Percentiles rank a stretch among this genome's conserved stretches.
These are phyloP conservation scores for Arctia plantaginis DNA, from an alignment of 2,888 invertebrate genomes.

Conservation along the genomic window DNA sequence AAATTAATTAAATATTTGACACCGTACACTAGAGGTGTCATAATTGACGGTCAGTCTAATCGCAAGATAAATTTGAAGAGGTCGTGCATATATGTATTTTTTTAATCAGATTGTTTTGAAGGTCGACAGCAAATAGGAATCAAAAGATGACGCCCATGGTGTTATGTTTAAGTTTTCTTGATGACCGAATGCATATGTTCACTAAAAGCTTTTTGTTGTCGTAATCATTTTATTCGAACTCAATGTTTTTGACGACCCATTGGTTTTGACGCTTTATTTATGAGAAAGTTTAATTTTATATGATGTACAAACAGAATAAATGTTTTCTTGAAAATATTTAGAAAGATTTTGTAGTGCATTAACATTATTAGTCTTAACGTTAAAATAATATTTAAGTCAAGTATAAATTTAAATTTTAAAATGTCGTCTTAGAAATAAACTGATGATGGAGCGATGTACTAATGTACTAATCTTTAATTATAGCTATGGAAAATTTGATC, in stretches of 20 bases:
- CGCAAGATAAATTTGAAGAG: constrained; percentile 20
- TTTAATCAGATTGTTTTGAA: constrained; percentile 18
- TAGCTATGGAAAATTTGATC: background rate
- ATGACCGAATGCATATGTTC: constrained; percentile 13
- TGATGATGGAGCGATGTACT: too few species aligned
- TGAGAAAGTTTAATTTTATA: constrained; percentile 5
- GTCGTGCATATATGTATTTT: constrained; percentile 17
- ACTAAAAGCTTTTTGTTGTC: constrained; percentile 38
- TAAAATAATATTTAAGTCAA: background rate
- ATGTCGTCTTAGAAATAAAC: too few species aligned
- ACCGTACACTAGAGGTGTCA: constrained; percentile 40
- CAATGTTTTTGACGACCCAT: too few species aligned
- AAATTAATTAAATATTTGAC: constrained; percentile 33
- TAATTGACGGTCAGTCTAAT: constrained; percentile 20
- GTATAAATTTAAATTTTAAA: background rate
- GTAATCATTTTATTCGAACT: constrained; percentile 7
- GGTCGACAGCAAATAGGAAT: constrained; percentile 13
- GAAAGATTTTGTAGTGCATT: background rate
- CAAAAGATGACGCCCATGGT: constrained; percentile 7
- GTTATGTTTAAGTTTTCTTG: constrained; percentile 11
- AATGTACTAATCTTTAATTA: background rate
- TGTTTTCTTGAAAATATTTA: background rate
- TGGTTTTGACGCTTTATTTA: background rate
- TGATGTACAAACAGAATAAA: background rate
- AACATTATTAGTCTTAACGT: background rate